Evolutionary conservation across 2,113 vertebrate genomes (phyloP), one percentile per base, ranked within the genome.

Genomic region (Tragelaphus strepsiceros): DNA sequence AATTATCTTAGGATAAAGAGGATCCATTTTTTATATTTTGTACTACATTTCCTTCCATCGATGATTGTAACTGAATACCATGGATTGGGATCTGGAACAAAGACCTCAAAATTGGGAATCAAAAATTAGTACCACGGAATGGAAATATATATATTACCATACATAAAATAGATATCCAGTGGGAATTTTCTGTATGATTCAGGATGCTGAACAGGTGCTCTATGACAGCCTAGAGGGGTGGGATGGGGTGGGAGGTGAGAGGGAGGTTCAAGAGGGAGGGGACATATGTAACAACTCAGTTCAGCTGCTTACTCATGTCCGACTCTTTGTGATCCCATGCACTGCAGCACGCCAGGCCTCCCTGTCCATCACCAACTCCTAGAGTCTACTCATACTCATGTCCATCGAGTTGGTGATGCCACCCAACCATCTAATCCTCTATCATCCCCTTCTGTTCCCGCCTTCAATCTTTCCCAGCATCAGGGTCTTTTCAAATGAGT

Each of bases 121-220:
- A 81, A 94, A 96, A 96, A 22, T 56, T 26, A 96, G 16, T 81
- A 43, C 54, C 28, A n/a, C 12, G 19, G 35, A 81, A 26, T 46
- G 74, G 43, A 32, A n/a, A 74, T 74, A 74, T 24, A 74, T 43
- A 74, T 13, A 74, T 5, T 43, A 74, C 35, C 21, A 43, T 74
- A 74, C 43, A 24, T 74, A 43, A 43, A 74, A 74, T 74, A 74
- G 71, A 74, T 43, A 74, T 71, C 35, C 2, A 6, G 26, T 74
- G 35, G 35, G 35, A 74, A 74, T 74, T 74, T 74, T 13, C 71
- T 74, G 35, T 43, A 43, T 43, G 71, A 74, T 21, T 43, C 21
- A 7, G 35, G 21, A 14, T 12, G 22, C 35, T 74, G 35, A 74
- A 74, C 71, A 39, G 12, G 35, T 6, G 71, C 21, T 74, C 35